Evolutionary conservation across 2,888 invertebrate species (phyloP), one percentile per base, ranked within the genome.

Genomic region (Scaptomyza tumidula): DNA sequence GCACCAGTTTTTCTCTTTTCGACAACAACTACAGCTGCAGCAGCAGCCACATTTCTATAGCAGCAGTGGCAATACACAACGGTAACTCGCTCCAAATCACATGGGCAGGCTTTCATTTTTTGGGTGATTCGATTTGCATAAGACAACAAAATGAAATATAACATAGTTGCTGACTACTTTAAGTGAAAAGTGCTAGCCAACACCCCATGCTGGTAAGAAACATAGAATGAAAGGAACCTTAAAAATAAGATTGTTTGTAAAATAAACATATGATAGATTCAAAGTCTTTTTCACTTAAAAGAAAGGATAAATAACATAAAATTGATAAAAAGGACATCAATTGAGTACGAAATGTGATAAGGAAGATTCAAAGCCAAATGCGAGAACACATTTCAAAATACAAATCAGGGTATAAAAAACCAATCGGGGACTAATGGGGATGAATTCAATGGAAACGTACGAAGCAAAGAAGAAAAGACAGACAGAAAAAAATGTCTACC

Each of bases 51-150:
- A 70, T 82, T 85, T 82, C 88, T 82, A 74, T 85, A 86, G 72
- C 64, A 68, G 56, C 63, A 10, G 9, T 16, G 19, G 50, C 35
- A 50, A 11, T 16, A n/a, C 19, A 70, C 84, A 88, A 84, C 83
- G 83, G 88, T 88, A 78, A 54, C 66, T 86, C 80, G 83, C 85
- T 86, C 83, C 49, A 83, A 83, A 84, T 84, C 86, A 56, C 68
- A 60, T 69, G 56, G 54, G 46, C 52, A 81, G 87, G 78, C 83
- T 86, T 88, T 83, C 88, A 65, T 88, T 88, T 77, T 29, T 31
- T 29, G 71, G 59, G 43, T 50, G 46, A 41, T 56, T 52, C 65
- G 68, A 88, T 84, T 86, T 84, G 78, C 86, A 84, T 83, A 86
- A 57, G 68, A 63, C 41, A 54, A 61, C 44, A 43, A 60, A 48